Conservation (phyloP, 1,140 invertebrate genomes). For the Pararge aegeria region DNA sequence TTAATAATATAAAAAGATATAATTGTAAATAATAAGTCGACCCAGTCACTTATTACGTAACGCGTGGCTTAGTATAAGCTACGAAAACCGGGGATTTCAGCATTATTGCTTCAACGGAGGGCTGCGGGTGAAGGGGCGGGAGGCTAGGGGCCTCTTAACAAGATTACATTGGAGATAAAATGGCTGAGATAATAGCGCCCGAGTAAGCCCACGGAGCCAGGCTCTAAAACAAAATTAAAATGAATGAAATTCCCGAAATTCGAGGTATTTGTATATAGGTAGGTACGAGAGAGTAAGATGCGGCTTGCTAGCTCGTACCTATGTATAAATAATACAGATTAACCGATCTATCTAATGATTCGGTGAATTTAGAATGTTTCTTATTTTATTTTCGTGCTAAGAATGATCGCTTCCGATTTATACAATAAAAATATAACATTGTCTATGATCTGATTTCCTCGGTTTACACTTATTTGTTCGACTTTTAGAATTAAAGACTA, state of each 20-base stretch:
- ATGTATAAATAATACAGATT: too few relatives aligned
- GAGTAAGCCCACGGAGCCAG: slow-evolving; percentile 56
- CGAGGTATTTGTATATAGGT: slow-evolving; percentile 2
- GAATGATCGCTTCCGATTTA: too few relatives aligned
- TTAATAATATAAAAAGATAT: background rate
- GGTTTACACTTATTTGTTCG: too few relatives aligned
- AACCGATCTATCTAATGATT: too few relatives aligned
- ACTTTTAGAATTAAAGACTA: too few relatives aligned
- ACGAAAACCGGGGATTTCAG: slow-evolving; percentile 69
- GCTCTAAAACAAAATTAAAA: slow-evolving; percentile 74
- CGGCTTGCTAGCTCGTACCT: too few relatives aligned
- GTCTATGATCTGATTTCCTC: too few relatives aligned
- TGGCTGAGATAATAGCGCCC: slow-evolving; percentile 66
- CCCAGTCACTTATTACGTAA: slow-evolving; percentile 53
- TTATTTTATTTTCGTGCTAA: too few relatives aligned
- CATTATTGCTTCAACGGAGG: slow-evolving; percentile 59
- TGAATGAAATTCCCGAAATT: slow-evolving; percentile 42
- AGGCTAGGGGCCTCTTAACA: slow-evolving; percentile 68
- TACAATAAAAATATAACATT: too few relatives aligned
- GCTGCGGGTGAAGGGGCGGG: slow-evolving; percentile 26
- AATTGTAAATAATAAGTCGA: slow-evolving; percentile 53
- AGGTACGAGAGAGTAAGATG: too few relatives aligned
- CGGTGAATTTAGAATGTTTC: too few relatives aligned
- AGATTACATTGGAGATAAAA: slow-evolving; percentile 78
- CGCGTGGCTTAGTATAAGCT: slow-evolving; percentile 67